Percentiles rank a stretch among this genome's conserved stretches.
Conservation (phyloP, 2,797 vertebrate species). For the Myripristis murdjan region DNA sequence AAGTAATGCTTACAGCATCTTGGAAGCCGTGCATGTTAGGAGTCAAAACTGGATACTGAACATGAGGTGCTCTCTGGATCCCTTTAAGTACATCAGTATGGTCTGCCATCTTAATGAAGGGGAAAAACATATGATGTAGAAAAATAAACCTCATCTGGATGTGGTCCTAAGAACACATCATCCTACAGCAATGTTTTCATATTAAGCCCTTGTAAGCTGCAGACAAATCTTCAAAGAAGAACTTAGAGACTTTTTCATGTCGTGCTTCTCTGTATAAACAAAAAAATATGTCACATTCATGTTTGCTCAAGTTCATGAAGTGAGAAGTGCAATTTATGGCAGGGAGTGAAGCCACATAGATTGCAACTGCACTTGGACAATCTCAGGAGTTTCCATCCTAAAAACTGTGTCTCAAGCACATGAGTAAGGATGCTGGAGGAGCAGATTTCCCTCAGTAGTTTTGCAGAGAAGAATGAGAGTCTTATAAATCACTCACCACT, state of each 20-base stretch:
- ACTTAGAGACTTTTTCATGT: conserved; percentile 29
- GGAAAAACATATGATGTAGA: conserved; percentile 54
- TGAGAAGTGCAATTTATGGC: conserved; percentile 44
- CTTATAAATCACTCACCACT: conserved; percentile 77
- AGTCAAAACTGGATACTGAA: conserved; percentile 93
- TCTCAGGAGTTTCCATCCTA: conserved; percentile 33
- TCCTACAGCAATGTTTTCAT: conserved; percentile 47
- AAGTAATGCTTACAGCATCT: conserved; percentile 89
- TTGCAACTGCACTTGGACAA: neutral
- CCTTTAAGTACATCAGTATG: conserved; percentile 93
- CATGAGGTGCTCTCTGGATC: conserved; percentile 88
- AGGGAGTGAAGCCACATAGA: conserved; percentile 14
- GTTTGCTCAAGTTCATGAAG: conserved; percentile 24
- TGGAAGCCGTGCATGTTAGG: conserved; percentile 95
- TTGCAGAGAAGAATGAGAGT: conserved; percentile 53
- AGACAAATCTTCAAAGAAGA: conserved; percentile 18
- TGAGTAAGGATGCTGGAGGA: conserved; percentile 29
- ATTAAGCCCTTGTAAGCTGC: conserved; percentile 14
- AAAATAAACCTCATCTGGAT: conserved; percentile 54
- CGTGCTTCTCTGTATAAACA: conserved; percentile 30
- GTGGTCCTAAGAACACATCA: conserved; percentile 42
- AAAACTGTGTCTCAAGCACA: conserved; percentile 37
- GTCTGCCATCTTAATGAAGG: conserved; percentile 93
- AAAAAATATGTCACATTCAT: conserved; percentile 23
- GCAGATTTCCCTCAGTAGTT: conserved; percentile 34